Evolutionary conservation across 2,797 vertebrate species (phyloP), one percentile per base, ranked within the genome.

Genomic region (Galaxias olidus): DNA sequence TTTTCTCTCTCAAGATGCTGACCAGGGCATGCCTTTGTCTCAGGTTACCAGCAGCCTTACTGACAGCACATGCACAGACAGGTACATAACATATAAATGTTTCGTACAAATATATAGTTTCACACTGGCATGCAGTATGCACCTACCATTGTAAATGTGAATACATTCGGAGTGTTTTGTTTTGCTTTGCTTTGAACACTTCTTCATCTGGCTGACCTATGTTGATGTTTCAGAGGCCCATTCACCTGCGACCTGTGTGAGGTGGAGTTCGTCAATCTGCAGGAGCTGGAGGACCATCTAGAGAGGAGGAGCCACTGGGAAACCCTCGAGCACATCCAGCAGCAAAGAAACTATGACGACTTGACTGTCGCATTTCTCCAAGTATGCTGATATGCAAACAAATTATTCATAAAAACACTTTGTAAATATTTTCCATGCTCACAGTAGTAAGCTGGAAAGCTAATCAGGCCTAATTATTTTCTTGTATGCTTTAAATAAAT

Each of bases 211-310:
- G 58, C 79, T 82, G 0, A 83, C 85, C 0, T 89, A 86, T 48
- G 42, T 61, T 59, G 18, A 47, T 19, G 19, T 30, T 30, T n/a
- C 58, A 90, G 87, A 69, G 70, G 19, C 9, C 68, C 72, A 2
- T 79, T 88, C 64, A 66, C 19, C 15, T 90, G 87, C 69, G 87
- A 91, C 61, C 80, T 91, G 10, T 91, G 87, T 71, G 80, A 84
- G 0, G 49, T 88, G 4, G 74, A 82, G 65, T 30, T 87, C 7
- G 56, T 78, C 43, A 82, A 68, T 14, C 71, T 77, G 4, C 74
- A 72, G 71, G 84, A 83, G 71, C 78, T 91, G 74, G 76, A 84
- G 63, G 74, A 83, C 60, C 88, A 91, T 67, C 41, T 88, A 63
- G 85, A 89, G 42, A 72, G 79, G 59, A 88, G 67, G 60, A 68